Conservation (phyloP, 2,888 invertebrate genomes). For the Oegoconia quadripuncta region DNA sequence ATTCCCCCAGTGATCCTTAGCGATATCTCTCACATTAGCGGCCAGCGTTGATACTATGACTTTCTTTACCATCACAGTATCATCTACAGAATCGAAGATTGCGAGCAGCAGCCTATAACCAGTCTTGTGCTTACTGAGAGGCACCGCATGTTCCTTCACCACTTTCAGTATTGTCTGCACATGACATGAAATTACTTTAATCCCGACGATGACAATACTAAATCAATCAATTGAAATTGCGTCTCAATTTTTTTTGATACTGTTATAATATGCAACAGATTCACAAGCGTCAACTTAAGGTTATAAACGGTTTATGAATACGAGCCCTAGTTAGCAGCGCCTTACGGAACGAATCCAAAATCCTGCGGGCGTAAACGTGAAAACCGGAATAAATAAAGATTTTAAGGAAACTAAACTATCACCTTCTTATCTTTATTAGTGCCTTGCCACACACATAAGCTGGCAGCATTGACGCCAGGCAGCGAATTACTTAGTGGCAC, state of each 20-base stretch:
- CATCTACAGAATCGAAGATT: constrained; percentile 93
- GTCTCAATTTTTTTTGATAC: too few relatives aligned
- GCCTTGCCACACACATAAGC: constrained; percentile 93
- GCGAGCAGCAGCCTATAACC: constrained; percentile 91
- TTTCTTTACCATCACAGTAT: constrained; percentile 94
- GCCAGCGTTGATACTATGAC: constrained; percentile 85
- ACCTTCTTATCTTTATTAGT: constrained; percentile 88
- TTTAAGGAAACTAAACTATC: too few relatives aligned
- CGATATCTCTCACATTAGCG: constrained; percentile 82
- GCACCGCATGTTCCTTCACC: constrained; percentile 89
- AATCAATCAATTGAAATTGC: too few relatives aligned
- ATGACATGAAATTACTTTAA: not conserved
- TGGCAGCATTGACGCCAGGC: constrained; percentile 89
- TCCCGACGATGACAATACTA: too few relatives aligned
- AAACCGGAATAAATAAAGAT: too few relatives aligned
- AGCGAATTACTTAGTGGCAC: constrained; percentile 85
- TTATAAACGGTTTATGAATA: too few relatives aligned
- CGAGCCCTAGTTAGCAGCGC: too few relatives aligned
- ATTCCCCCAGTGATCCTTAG: constrained; percentile 88
- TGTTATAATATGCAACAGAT: too few relatives aligned
- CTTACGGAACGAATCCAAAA: too few relatives aligned
- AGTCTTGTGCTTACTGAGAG: constrained; percentile 91
- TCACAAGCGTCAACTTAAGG: too few relatives aligned
- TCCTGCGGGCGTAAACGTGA: too few relatives aligned
- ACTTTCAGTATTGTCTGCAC: constrained; percentile 89